Percentiles rank a stretch among this genome's conserved stretches.
phyloP scores from a whole-genome alignment of 1,140 invertebrate genomes.

The Harlomillsia oculata region DNA sequence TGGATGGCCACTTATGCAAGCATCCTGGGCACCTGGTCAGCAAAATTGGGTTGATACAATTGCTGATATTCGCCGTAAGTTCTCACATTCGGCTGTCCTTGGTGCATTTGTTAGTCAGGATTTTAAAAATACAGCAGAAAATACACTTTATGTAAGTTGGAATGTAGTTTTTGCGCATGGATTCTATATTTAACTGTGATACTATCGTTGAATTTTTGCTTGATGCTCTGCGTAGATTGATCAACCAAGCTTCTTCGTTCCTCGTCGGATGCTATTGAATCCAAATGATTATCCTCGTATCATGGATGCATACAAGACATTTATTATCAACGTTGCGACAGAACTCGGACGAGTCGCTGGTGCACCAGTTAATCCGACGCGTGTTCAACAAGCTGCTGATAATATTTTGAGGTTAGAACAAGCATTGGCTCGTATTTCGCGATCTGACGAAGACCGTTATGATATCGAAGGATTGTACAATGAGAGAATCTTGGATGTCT shows the following conservation, averaged over 20 bases:
- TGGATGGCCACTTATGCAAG: slow-evolving; percentile 50
- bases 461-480: slow-evolving; percentile 48
- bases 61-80: slow-evolving; percentile 57
- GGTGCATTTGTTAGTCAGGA: slow-evolving; percentile 78
- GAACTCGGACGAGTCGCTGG: slow-evolving; percentile 26
- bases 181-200: background rate
- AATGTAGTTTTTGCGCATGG: background rate
- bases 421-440: slow-evolving; percentile 56
- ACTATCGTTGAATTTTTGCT: slow-evolving; percentile 2
- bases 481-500: slow-evolving; percentile 44
- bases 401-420: slow-evolving; percentile 76
- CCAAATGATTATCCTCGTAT: slow-evolving; percentile 54
- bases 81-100: slow-evolving; percentile 73
- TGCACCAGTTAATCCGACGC: slow-evolving; percentile 34
- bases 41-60: slow-evolving; percentile 69
- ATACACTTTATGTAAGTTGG: slow-evolving; percentile 62
- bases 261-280: slow-evolving; percentile 73
- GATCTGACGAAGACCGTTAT: slow-evolving; percentile 45
- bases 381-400: slow-evolving; percentile 60
- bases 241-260: slow-evolving; percentile 74
- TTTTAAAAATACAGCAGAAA: slow-evolving; percentile 74
- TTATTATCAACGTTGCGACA: slow-evolving; percentile 56
- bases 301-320: slow-evolving; percentile 65
- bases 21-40: slow-evolving; percentile 49
- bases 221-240: slow-evolving; percentile 54